Evolutionary conservation across 2,797 vertebrate genomes (phyloP), one percentile per base, ranked within the genome.

Genomic region (Amazona finschi): DNA sequence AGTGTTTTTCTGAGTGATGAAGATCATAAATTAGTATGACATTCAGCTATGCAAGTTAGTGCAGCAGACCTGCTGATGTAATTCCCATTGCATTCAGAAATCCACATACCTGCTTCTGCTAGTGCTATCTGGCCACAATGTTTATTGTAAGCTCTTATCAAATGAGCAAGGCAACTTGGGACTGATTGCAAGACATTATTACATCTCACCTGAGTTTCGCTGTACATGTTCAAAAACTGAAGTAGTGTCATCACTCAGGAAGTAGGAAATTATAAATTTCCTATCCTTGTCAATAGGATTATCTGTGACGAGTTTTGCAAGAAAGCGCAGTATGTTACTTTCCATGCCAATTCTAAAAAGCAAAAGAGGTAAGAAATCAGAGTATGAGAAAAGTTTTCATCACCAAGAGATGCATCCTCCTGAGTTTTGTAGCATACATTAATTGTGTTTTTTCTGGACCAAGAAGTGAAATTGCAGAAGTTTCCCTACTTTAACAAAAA

Each of bases 201-300:
- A 11, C 49, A 39, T 75, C 91, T 95, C 97, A 99, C 99, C 99
- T 97, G 99, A 98, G 97, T 99, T 99, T 93, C 6, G 97, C 94
- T 98, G 97, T 22, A 72, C 46, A 47, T 77, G 95, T 96, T 99
- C 99, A 96, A 98, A 99, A 91, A 99, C 93, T 13, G 97, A 97
- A 89, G 99, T 97, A 80, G 98, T 98, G 96, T 99, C 98, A 95
- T 99, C 98, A 6, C 97, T 93, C 78, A 99, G 98, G 97, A 98
- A 98, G 97, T 98, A 99, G 83, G 98, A 98, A 90, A 99, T 97
- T 73, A 99, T 75, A 91, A 99, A 99, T 85, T 96, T 95, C n/a
- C 98, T 97, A 13, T 98, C 97, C 66, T 60, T 92, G 94, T 98
- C 97, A 7, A 97, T 62, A 25, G 97, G 87, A 93, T 96, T 96